These are phyloP conservation scores for Gerris buenoi DNA, from an alignment of 1,140 invertebrate genomes.

Conservation along the genomic window DNA sequence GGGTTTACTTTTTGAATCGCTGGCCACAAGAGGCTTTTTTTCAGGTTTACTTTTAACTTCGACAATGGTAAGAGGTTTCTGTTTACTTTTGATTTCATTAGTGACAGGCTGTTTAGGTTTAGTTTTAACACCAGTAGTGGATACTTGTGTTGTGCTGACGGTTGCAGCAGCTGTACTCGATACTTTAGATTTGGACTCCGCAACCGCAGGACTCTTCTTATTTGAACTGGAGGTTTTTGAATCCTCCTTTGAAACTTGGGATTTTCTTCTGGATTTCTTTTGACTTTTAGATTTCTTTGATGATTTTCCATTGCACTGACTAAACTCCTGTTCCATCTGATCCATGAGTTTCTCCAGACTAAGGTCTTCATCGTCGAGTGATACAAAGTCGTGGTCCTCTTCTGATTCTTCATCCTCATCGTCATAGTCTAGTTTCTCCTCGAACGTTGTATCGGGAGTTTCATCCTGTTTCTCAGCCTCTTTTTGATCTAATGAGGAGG, in stretches of 20 bases:
- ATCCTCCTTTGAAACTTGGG: not conserved
- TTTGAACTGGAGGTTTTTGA: not conserved
- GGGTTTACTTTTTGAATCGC: not conserved
- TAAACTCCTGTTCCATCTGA: constrained; percentile 32
- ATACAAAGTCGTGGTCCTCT: constrained; percentile 6
- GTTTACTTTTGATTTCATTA: not conserved
- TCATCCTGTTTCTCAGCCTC: not conserved
- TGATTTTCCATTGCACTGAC: constrained; percentile 3
- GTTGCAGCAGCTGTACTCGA: not conserved
- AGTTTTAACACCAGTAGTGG: not conserved
- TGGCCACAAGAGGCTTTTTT: too few species aligned
- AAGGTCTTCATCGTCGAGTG: constrained; percentile 32
- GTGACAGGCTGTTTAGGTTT: not conserved
- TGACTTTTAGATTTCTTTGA: not conserved
- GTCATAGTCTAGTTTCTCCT: constrained; percentile 16
- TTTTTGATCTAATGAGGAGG: constrained; percentile 6
- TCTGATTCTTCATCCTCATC: not conserved
- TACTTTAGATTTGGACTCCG: not conserved
- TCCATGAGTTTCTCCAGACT: constrained; percentile 32
- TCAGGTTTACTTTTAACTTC: not conserved
- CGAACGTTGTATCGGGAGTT: not conserved
- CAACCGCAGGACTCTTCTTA: not conserved
- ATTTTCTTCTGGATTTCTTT: not conserved
- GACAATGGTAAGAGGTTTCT: not conserved
- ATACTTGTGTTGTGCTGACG: not conserved